Evolutionary conservation across 1,140 invertebrate species (phyloP).

Genomic region (Zophobas morio): DNA sequence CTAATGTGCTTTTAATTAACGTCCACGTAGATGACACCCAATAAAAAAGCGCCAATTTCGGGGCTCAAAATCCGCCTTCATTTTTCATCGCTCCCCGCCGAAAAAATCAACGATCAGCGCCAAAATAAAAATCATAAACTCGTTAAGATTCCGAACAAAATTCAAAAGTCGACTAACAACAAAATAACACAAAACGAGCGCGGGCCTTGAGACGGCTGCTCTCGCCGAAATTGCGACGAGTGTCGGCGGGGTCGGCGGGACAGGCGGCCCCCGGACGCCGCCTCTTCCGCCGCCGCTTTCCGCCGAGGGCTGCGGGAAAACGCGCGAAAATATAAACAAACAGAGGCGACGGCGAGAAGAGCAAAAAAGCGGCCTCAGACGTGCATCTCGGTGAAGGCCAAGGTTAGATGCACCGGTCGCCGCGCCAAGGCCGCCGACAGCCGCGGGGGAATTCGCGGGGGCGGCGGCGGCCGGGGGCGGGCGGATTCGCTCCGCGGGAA

Average conservation of each 20-base stretch:
- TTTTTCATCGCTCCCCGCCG: constrained; percentile 28
- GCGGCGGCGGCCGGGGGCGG: neutral
- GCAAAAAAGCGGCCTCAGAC: constrained; percentile 32
- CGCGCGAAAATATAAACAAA: constrained; percentile 5
- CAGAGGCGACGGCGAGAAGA: constrained; percentile 17
- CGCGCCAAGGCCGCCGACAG: constrained; percentile 43
- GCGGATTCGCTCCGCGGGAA: neutral
- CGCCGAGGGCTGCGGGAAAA: neutral
- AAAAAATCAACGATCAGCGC: constrained; percentile 20
- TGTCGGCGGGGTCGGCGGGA: too few relatives aligned
- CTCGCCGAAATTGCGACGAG: constrained; percentile 12
- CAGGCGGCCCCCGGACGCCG: too few relatives aligned
- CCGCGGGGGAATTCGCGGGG: neutral
- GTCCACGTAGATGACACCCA: constrained; percentile 18
- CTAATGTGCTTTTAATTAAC: constrained; percentile 43
- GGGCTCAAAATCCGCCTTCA: constrained; percentile 37
- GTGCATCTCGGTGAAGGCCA: constrained; percentile 52
- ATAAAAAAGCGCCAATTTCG: constrained; percentile 33
- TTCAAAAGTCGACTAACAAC: constrained; percentile 50
- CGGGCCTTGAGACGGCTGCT: constrained; percentile 44
- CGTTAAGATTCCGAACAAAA: constrained; percentile 52
- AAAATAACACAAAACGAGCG: constrained; percentile 48
- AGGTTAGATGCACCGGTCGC: constrained; percentile 46
- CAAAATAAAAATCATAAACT: constrained; percentile 46
- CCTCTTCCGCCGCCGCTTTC: too few relatives aligned